Evolutionary conservation across 2,888 invertebrate species (phyloP), one percentile per base, ranked within the genome.

Genomic region (Oscheius sp.): DNA sequence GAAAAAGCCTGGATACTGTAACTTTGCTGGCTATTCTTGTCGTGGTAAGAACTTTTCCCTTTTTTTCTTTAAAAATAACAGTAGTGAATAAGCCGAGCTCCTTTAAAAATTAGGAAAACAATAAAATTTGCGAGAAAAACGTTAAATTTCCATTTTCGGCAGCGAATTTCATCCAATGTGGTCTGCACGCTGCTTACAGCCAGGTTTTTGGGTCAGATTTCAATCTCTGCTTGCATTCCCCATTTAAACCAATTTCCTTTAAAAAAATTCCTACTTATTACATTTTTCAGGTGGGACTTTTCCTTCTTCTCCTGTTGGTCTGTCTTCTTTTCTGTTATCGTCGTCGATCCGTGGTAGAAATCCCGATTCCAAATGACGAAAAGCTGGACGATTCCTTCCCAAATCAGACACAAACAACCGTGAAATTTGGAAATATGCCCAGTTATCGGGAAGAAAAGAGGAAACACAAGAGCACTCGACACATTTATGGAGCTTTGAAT

Each of bases 361-460:
- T 83, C 55, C 79, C 83, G 41, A 61, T 78, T 9, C 73, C 83
- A 1, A 69, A 72, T 9, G 80, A 80, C 29, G 80, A 80, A 58
- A 80, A 80, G 53, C 1, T 64, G 29, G 64, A 74, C 5, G 80
- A 81, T 21, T 74, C 72, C 18, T 66, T 73, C 7, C 78, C 78
- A 3, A 79, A 81, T 59, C 69, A 72, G n/a, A 53, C 61, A 1
- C 75, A 78, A 35, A 56, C 73, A 18, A 82, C 88, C 69, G 90
- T 90, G 78, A 89, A 88, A 64, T 90, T 90, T 81, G 90, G 90
- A 13, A 87, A 84, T 68, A 88, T 89, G 86, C 90, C 90, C 1
- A 88, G 89, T 23, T 90, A 46, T 58, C 49, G 84, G 5, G 86
- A 86, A 41, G 88, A 88, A 72, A 87, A 88, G 73, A 56, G 84